These are phyloP conservation scores for Oceanodroma leucorhoa DNA, from an alignment of 2,797 vertebrate species.

Conservation along the genomic window DNA sequence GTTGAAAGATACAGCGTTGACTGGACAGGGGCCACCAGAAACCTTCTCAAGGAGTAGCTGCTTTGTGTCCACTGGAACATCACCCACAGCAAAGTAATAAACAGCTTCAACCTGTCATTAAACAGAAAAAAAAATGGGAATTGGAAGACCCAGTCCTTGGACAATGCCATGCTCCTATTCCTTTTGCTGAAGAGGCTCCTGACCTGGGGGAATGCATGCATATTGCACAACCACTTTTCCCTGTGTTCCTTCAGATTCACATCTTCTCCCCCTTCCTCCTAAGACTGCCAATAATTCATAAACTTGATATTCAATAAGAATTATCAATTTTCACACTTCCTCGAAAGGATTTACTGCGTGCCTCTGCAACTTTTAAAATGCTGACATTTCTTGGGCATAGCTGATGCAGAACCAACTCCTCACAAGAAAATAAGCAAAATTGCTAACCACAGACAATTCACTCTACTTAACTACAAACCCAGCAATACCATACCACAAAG, in stretches of 20 bases:
- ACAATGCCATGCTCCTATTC: neutral
- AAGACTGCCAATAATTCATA: neutral
- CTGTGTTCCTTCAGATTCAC: neutral
- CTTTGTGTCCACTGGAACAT: slow-evolving; percentile 64
- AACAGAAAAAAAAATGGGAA: neutral
- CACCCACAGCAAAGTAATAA: slow-evolving; percentile 80
- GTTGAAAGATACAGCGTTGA: slow-evolving; percentile 80
- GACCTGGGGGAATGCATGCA: neutral
- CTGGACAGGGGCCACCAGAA: slow-evolving; percentile 48
- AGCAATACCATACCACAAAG: neutral
- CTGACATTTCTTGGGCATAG: neutral
- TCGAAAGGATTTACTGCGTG: neutral
- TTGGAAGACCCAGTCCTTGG: neutral
- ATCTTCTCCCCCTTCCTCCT: neutral
- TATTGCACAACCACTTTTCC: neutral
- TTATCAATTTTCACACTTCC: neutral
- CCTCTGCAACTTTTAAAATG: neutral
- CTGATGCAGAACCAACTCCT: neutral
- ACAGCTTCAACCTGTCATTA: slow-evolving; percentile 75
- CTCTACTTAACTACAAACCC: neutral
- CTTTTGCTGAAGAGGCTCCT: neutral
- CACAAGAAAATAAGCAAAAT: neutral
- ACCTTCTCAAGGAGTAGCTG: slow-evolving; percentile 61
- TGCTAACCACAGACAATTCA: neutral
- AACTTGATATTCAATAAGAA: neutral